These are phyloP conservation scores for Drosophila quadrilineata DNA, from an alignment of 1,140 invertebrate species.

Conservation along the genomic window DNA sequence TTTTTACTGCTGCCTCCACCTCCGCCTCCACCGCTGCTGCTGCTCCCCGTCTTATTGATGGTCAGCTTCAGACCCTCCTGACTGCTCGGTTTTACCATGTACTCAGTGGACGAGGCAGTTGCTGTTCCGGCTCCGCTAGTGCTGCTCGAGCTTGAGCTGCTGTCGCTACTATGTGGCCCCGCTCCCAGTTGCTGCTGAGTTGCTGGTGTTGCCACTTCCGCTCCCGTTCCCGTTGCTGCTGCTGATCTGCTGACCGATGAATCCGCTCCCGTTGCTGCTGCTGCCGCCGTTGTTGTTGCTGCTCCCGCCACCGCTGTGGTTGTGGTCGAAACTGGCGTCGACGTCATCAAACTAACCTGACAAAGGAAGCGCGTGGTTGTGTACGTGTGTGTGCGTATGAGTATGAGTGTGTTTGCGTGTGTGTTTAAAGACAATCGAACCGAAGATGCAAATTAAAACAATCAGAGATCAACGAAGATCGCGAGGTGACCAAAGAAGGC, in stretches of 20 bases:
- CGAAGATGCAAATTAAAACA: conserved; percentile 40
- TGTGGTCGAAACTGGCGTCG: conserved; percentile 74
- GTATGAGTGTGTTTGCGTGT: too few species aligned
- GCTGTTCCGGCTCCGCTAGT: conserved; percentile 21
- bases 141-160: conserved; percentile 9
- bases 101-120: conserved; percentile 83
- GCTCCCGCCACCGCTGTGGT: conserved; percentile 17
- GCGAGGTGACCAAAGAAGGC: conserved; percentile 13
- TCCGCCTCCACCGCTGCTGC: conserved; percentile 13
- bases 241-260: conserved; percentile 18
- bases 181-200: conserved; percentile 46
- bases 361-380: conserved; percentile 88
- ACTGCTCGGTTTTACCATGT: conserved; percentile 85
- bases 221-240: conserved; percentile 8
- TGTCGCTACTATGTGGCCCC: conserved; percentile 48
- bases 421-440: conserved; percentile 88
- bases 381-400: conserved; percentile 88
- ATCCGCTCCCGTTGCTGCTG: conserved; percentile 13
- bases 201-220: conserved; percentile 14
- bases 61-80: conserved; percentile 93
- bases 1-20: conserved; percentile 40
- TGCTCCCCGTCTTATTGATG: conserved; percentile 89
- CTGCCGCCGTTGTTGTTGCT: conserved; percentile 8
- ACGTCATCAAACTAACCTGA: conserved; percentile 95
- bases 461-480: conserved; percentile 34